phyloP scores from a whole-genome alignment of 2,888 invertebrate genomes.

The Papilio demoleus region DNA sequence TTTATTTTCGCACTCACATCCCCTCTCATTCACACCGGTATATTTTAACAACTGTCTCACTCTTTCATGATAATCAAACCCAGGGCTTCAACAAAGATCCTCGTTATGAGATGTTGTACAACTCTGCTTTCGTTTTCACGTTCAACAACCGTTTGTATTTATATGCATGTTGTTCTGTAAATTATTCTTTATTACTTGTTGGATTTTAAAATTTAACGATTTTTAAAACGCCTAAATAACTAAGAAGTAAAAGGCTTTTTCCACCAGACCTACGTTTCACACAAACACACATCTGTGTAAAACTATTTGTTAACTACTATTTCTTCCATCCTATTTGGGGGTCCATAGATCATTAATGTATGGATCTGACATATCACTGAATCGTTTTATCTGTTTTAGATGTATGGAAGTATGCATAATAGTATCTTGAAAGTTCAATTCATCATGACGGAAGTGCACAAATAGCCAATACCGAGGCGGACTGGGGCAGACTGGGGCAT shows the following conservation, averaged over 20 bases:
- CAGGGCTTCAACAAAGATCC: constrained; percentile 48
- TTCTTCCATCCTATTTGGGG: too few relatives aligned
- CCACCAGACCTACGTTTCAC: too few relatives aligned
- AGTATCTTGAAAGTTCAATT: neutral
- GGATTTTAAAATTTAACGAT: too few relatives aligned
- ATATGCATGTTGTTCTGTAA: neutral
- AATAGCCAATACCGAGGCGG: too few relatives aligned
- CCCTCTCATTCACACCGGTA: constrained; percentile 54
- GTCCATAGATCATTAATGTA: too few relatives aligned
- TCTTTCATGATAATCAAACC: constrained; percentile 52
- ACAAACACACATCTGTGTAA: too few relatives aligned
- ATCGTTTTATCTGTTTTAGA: too few relatives aligned
- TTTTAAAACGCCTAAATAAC: too few relatives aligned
- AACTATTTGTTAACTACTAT: too few relatives aligned
- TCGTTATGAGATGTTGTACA: constrained; percentile 43
- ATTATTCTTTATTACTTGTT: neutral
- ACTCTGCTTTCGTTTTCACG: constrained; percentile 37
- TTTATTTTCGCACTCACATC: constrained; percentile 65
- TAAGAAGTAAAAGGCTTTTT: too few relatives aligned
- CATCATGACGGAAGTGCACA: constrained; percentile 4
- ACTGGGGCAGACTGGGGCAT: neutral
- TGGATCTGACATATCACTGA: too few relatives aligned
- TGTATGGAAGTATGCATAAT: neutral
- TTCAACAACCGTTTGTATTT: constrained; percentile 31
- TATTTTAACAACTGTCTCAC: constrained; percentile 43